phyloP scores from a whole-genome alignment of 1,140 invertebrate species.

The Pomacea maculata region DNA sequence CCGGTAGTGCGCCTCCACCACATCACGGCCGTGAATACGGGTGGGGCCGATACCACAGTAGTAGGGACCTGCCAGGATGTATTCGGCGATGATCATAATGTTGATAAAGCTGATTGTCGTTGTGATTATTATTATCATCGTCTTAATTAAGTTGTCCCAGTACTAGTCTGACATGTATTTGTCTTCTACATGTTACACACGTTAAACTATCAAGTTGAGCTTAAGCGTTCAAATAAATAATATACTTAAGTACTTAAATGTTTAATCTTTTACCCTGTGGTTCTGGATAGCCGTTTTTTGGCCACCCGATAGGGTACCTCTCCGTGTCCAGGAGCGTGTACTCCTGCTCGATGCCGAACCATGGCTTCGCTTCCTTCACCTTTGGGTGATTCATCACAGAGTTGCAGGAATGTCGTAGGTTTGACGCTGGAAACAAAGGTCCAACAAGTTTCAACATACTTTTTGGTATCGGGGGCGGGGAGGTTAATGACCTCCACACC shows the following conservation, averaged over 20 bases:
- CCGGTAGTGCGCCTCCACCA: slow-evolving; percentile 86
- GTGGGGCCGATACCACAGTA: slow-evolving; percentile 96
- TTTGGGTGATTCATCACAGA: slow-evolving; percentile 73
- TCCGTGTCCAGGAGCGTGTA: slow-evolving; percentile 91
- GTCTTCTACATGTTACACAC: no score
- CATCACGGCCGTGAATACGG: slow-evolving; percentile 83
- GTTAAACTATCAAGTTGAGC: no score
- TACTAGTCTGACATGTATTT: no score
- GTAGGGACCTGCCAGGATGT: slow-evolving; percentile 77
- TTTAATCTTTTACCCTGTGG: slow-evolving; percentile 69
- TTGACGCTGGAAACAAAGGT: slow-evolving; percentile 67
- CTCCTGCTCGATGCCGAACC: slow-evolving; percentile 95
- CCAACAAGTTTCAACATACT: no score
- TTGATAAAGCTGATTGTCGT: no score
- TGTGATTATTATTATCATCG: no score
- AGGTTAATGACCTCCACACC: no score
- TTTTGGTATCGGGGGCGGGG: no score
- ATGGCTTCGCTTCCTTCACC: slow-evolving; percentile 81
- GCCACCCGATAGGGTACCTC: slow-evolving; percentile 91
- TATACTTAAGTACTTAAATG: no score
- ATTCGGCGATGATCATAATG: no score
- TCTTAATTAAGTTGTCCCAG: no score
- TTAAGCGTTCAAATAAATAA: no score
- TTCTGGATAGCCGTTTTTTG: slow-evolving; percentile 89
- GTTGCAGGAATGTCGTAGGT: slow-evolving; percentile 79